Evolutionary conservation across 2,888 invertebrate species (phyloP).

Genomic region (Diarsia dahlii): DNA sequence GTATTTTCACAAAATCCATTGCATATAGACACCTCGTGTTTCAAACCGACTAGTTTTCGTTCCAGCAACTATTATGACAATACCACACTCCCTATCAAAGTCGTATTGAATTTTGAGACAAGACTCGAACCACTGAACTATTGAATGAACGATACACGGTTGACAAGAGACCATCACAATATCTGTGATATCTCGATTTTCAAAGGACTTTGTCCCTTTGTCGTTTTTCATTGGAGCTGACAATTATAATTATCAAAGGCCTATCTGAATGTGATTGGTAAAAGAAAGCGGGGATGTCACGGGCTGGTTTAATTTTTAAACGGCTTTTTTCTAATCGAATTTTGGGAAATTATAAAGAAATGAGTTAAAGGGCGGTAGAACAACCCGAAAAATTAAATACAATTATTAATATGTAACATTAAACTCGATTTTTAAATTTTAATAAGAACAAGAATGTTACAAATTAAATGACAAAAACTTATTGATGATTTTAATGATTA

Average conservation of each 20-base stretch:
- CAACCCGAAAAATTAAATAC: not conserved
- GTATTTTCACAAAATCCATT: not conserved
- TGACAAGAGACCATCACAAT: conserved; percentile 37
- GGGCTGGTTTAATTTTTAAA: conserved; percentile 1
- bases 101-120: conserved; percentile 24
- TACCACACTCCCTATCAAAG: conserved; percentile 13
- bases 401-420: not conserved
- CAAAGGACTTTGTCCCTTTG: conserved; percentile 59
- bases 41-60: conserved; percentile 1
- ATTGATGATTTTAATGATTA: not conserved
- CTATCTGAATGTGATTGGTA: conserved; percentile 56
- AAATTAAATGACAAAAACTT: not conserved
- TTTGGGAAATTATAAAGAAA: conserved; percentile 1
- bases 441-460: too few relatives aligned
- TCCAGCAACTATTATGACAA: conserved; percentile 15
- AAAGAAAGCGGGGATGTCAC: conserved; percentile 38
- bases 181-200: conserved; percentile 54
- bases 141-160: conserved; percentile 36
- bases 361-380: not conserved
- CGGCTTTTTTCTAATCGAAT: too few relatives aligned
- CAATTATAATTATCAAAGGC: conserved; percentile 64
- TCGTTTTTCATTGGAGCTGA: conserved; percentile 52
- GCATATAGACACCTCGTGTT: not conserved
- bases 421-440: not conserved
- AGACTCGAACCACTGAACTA: conserved; percentile 39